Evolutionary conservation across 1,140 invertebrate species (phyloP), one percentile per base, ranked within the genome.

Genomic region (Agraylea sexmaculata): DNA sequence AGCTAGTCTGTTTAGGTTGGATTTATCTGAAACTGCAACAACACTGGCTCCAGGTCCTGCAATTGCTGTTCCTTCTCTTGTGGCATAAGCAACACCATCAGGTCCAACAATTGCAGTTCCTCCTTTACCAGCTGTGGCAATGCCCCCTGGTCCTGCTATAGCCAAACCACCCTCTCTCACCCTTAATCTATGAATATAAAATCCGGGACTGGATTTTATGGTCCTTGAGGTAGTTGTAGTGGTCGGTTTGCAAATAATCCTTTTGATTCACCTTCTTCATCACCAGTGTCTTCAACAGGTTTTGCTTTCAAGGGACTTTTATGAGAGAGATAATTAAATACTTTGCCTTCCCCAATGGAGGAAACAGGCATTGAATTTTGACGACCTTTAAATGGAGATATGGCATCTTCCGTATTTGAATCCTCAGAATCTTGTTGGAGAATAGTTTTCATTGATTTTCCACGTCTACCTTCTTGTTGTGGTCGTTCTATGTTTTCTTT

Each of bases 91-190:
- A 19, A 77, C 64, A 0, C 78, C 78, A 7, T 76, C 77, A 4
- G 79, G 77, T 3, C 79, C 78, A 1, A 83, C 78, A 27, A 83
- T 79, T 0, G 79, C 78, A 1, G 78, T 79, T 5, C 79, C 79
- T 2, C 79, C 79, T 45, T 69, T 72, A 5, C 78, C 78, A 1
- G 78, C 78, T 2, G 77, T 80, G 0, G 79, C 79, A 25, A 80
- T 74, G 31, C 78, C 78, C 6, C 78, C 78, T 0, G 79, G 78
- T 0, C 79, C 79, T 2, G 78, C 79, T 18, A 83, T 81, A 0
- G 79, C 78, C 1, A 82, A 77, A 11, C 79, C 78, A 5, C 79
- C 79, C 54, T 70, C 70, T 33, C 74, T 63, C 6, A 82, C 77
- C 53, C 70, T 75, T 6, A 81, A 47, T 45, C 65, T 68, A 41